A percentile compares a stretch with the other conserved stretches of the same genome.
phyloP scores from a whole-genome alignment of 1,140 invertebrate genomes.

The Wasmannia auropunctata region DNA sequence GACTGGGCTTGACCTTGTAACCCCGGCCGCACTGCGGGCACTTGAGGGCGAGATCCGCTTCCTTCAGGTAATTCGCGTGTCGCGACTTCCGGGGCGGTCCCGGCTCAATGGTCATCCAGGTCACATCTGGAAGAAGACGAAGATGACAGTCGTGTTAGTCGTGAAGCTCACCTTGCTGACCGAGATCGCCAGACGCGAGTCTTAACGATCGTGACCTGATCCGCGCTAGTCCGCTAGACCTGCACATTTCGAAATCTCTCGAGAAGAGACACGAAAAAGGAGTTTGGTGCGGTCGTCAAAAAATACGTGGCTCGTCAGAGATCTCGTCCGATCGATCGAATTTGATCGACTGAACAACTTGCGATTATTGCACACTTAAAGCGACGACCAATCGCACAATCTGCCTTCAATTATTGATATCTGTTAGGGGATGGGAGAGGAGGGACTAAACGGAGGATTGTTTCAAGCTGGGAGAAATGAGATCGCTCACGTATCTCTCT shows the following conservation, averaged over 20 bases:
- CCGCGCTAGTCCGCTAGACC: neutral
- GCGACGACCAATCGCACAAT: neutral
- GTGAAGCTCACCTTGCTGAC: neutral
- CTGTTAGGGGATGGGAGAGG: neutral
- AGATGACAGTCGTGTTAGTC: constrained; percentile 60
- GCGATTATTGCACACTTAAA: neutral
- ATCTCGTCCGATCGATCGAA: neutral
- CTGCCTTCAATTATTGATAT: neutral
- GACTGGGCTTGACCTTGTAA: constrained; percentile 82
- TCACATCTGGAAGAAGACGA: constrained; percentile 62
- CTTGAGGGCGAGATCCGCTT: constrained; percentile 69
- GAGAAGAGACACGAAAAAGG: neutral
- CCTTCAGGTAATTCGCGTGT: constrained; percentile 70
- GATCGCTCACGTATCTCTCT: neutral
- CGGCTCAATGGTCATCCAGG: neutral
- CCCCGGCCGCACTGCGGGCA: constrained; percentile 84
- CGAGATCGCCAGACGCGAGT: constrained; percentile 43
- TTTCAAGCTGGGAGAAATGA: neutral
- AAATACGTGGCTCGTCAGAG: neutral
- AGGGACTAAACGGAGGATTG: neutral
- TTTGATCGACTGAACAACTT: neutral
- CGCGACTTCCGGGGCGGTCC: constrained; percentile 67
- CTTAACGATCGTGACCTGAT: constrained; percentile 37
- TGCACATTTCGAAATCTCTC: constrained; percentile 8
- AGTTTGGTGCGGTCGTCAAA: neutral